A percentile compares a stretch with the other conserved stretches of the same genome.
Conservation (phyloP, 2,113 vertebrate genomes). For the Gnathonemus echidnorhynchus region DNA sequence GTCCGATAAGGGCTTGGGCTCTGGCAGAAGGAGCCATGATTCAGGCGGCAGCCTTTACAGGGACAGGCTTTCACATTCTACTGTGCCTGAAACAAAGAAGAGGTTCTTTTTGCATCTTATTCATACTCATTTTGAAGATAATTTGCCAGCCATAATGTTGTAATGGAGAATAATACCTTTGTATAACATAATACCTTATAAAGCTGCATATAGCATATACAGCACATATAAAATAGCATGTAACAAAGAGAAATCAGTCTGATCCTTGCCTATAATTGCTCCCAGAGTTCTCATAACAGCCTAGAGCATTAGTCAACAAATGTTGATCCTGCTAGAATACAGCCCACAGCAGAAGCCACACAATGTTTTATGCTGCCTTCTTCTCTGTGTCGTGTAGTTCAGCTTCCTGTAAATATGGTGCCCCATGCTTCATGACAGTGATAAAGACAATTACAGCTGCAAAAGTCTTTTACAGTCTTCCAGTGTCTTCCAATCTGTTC, state of each 20-base stretch:
- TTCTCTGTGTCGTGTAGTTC: neutral
- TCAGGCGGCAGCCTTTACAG: neutral
- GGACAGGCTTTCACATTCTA: neutral
- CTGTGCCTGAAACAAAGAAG: neutral
- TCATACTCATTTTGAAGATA: neutral
- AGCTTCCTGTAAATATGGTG: neutral
- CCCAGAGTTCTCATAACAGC: neutral
- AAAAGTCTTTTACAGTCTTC: neutral
- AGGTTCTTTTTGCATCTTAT: neutral
- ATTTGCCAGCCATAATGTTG: neutral
- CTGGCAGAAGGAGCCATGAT: neutral
- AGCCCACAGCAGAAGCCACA: neutral
- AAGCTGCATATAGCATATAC: neutral
- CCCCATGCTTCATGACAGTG: neutral
- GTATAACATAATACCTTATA: neutral
- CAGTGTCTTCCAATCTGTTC: neutral
- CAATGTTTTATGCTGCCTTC: neutral
- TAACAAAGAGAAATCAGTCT: neutral
- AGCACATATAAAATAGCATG: neutral
- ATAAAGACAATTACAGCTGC: neutral
- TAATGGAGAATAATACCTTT: neutral
- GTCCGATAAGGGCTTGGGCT: neutral
- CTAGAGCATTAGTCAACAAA: neutral
- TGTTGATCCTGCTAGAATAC: neutral
- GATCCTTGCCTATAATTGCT: neutral